Base-by-base conservation (phyloP, 2,888 invertebrate species). In the Pristionchus entomophagus region DNA sequence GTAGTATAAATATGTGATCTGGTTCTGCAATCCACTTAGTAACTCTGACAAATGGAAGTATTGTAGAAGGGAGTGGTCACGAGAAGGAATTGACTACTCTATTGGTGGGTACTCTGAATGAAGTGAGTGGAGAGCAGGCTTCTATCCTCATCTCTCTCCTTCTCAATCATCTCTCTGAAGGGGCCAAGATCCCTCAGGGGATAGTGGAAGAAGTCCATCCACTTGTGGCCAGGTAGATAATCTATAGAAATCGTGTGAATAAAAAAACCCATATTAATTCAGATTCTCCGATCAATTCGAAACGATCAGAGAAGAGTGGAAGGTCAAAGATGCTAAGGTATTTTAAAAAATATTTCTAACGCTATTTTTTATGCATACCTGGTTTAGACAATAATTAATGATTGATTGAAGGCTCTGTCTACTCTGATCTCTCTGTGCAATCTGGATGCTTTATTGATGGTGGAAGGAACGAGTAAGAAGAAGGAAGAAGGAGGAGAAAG, bases 251-350 rank as follows among this genome's bases (percentile, higher is more conserved):
- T n/a, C n/a, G n/a, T n/a, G n/a, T n/a, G n/a, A n/a, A n/a, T n/a
- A n/a, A n/a, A n/a, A n/a, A n/a, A n/a, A n/a, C n/a, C n/a, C n/a
- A n/a, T n/a, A n/a, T 0, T 38, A 12, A 80, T 88, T 35, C 62
- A 87, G 90, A 81, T 89, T 87, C 65, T 85, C 89, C 5, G 86
- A 87, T 22, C 87, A 88, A 26, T 90, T 88, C 77, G 88, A 91
- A 35, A 84, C 62, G 6, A 73, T 90, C n/a, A 85, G 88, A 14
- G 86, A 80, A 3, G 88, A 90, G 56, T 89, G 88, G 88, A 84
- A 84, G 29, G 49, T 89, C 35, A 73, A 86, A 12, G 90, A 91
- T 73, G 73, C 82, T n/a, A 65, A 86, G 22, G 73, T 85, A n/a
- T 77, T 17, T 88, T 22, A n/a, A 3, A n/a, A 22, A n/a, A n/a